These are phyloP conservation scores for Lepidurus arcticus DNA, from an alignment of 1,140 invertebrate genomes.

Conservation along the genomic window DNA sequence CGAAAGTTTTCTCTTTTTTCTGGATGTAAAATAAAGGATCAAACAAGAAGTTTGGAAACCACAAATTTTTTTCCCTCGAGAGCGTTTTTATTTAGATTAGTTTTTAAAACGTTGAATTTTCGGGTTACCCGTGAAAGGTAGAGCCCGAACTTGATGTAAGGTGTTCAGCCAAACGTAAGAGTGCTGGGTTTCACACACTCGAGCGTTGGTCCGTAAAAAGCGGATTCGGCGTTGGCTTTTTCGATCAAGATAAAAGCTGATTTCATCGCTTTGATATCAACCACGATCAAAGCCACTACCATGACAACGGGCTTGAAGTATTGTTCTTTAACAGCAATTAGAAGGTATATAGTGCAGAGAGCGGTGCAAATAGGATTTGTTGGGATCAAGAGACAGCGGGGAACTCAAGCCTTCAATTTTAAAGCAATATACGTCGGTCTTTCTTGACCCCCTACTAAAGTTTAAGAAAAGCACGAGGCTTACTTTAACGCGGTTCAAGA, in stretches of 20 bases:
- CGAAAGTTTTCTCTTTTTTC: no score
- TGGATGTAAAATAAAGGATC: no score
- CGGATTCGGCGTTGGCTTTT: background rate
- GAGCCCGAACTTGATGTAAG: background rate
- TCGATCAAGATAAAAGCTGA: conserved; percentile 10
- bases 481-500: background rate
- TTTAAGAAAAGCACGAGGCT: background rate
- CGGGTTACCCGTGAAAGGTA: background rate
- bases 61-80: no score
- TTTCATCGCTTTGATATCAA: conserved; percentile 20
- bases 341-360: background rate
- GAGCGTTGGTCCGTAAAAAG: conserved; percentile 5
- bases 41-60: no score
- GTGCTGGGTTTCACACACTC: conserved; percentile 9
- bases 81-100: background rate
- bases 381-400: background rate
- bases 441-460: background rate
- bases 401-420: background rate
- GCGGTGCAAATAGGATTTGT: background rate
- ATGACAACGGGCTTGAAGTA: background rate
- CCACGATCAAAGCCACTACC: conserved; percentile 20
- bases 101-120: background rate
- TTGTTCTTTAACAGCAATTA: background rate
- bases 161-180: conserved; percentile 21
- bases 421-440: background rate